Percentiles rank a stretch among this genome's conserved stretches.
Evolutionary conservation across 1,140 invertebrate species (phyloP).

Genomic region (Coptotermes formosanus): DNA sequence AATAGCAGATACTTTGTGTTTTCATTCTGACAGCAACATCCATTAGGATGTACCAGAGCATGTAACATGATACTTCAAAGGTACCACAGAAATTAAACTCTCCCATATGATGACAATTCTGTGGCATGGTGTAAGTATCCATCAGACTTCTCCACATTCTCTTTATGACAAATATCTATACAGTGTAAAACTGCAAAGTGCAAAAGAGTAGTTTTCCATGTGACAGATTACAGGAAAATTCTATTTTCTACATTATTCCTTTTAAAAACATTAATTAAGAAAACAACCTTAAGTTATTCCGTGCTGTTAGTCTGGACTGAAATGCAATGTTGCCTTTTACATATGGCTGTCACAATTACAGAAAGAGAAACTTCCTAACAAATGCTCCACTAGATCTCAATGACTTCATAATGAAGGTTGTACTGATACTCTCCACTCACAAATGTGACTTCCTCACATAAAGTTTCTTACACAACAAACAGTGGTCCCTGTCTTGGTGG

Average conservation of each 20-base stretch:
- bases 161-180: not conserved
- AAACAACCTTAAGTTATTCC: slow-evolving; percentile 5
- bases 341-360: not conserved
- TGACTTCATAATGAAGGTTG: not conserved
- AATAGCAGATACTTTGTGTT: not conserved
- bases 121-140: not conserved
- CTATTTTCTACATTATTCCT: slow-evolving; percentile 17
- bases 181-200: not conserved
- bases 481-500: not conserved
- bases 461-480: not conserved
- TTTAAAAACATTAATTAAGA: slow-evolving; percentile 20
- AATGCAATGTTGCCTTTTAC: not conserved
- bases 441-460: not conserved
- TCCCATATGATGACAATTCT: not conserved
- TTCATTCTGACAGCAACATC: not conserved
- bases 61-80: not conserved
- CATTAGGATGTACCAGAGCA: not conserved
- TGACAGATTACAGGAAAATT: slow-evolving; percentile 8
- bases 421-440: not conserved
- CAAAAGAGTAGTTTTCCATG: slow-evolving; percentile 1
- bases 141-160: not conserved
- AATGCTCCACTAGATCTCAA: not conserved
- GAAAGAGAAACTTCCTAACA: not conserved
- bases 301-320: slow-evolving; percentile 4
- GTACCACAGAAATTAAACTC: not conserved